Base-by-base conservation (phyloP, 2,113 vertebrate genomes). In the Saimiri boliviensis region DNA sequence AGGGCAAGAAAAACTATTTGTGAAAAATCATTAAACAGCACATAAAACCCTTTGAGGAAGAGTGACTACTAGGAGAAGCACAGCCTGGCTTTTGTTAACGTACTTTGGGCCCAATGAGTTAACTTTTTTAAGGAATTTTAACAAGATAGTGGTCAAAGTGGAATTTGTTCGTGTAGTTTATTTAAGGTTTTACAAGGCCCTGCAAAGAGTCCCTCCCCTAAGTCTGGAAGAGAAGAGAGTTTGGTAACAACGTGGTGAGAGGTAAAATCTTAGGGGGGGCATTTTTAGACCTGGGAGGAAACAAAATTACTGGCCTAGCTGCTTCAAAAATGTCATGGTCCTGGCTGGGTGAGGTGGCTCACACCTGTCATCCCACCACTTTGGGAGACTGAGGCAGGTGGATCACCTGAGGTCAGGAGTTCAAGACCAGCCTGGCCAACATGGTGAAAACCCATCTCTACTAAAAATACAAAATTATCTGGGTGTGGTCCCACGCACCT, bases 71-170 rank as follows among this genome's bases (percentile, higher is more conserved):
- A 42, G 88, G 23, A 79, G 63, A 42, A 56, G 40, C 11, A 47
- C 86, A 91, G 95, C 81, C 95, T 71, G 77, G 96, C 96, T 97
- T 98, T 97, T 97, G 97, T 96, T 60, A 92, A 91, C 77, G 94
- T 37, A 42, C 92, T 94, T 85, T 60, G 68, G 93, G 87, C 71
- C 84, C 94, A 89, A 84, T 2, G 95, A 97, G 96, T 96, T 97
- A 89, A 97, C 91, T 93, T 97, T 98, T 97, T 93, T 56, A 47
- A 97, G 96, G 98, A 97, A 98, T 98, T 98, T 98, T 98, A 98
- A 98, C 98, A 98, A 98, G 97, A 98, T 32, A 95, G 96, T 95
- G 88, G 93, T 97, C 98, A 97, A 97, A 98, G 97, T 94, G 95
- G 96, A 97, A 98, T 98, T 97, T 96, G 97, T 96, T 93, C 92